Base-by-base conservation (phyloP, 2,797 vertebrate species). In the Darevskia mixta region DNA sequence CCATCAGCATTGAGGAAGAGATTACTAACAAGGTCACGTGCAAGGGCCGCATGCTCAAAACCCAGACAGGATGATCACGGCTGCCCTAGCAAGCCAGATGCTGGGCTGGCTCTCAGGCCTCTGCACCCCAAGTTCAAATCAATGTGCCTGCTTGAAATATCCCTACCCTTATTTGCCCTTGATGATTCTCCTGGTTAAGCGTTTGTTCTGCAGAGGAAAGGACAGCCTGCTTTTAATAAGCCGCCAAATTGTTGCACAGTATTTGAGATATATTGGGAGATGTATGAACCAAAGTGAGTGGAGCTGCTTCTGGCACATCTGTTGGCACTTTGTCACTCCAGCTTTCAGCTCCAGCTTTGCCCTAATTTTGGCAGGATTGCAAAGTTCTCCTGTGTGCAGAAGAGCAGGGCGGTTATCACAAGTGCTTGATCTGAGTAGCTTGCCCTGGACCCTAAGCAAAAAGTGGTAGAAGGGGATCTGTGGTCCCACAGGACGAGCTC, bases 21-120 rank as follows among this genome's bases (percentile, higher is more conserved):
- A 87, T 87, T 82, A 82, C 79, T 82, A 45, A 49, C 17, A 35
- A 27, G 20, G n/a, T 87, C 79, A 82, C 58, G 7, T 82, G 71
- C 27, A 64, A 41, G 18, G 18, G 58, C 86, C 72, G 69, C 43
- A 80, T 77, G 76, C 79, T 55, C 49, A 64, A 29, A 76, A 49
- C 5, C 71, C 77, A 85, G 78, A 41, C 69, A 76, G 72, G 78
- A 58, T 76, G 66, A 82, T 76, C 58, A 82, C 3, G 27, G 35
- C 32, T 58, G 58, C 17, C 69, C 81, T 75, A 49, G 58, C 55
- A 45, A 43, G 78, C n/a, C 83, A 55, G 43, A n/a, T 27, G 64
- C 32, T 81, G 81, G 78, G 78, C 41, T n/a, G 58, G 9, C 6
- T 66, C 25, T 55, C 78, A 67, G 38, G 32, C 32, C 20, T 49